phyloP scores from a whole-genome alignment of 2,888 invertebrate genomes.

The Rhagonycha lutea region DNA sequence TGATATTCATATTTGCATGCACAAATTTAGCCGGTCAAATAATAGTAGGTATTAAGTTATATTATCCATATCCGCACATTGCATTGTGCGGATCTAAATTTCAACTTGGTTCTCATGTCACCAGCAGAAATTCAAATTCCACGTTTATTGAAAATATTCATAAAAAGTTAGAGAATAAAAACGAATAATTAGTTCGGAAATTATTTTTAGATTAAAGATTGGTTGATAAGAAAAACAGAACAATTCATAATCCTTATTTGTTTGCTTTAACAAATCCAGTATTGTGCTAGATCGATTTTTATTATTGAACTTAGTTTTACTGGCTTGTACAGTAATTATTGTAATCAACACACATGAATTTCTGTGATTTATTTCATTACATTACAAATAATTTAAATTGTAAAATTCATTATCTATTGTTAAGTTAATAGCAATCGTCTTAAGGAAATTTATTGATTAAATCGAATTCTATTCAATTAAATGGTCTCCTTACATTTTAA shows the following conservation, averaged over 20 bases:
- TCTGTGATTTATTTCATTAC: background rate
- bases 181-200: background rate
- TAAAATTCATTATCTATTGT: background rate
- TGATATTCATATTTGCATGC: background rate
- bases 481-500: background rate
- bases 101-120: background rate
- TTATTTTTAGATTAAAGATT: background rate
- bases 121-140: background rate
- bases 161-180: background rate
- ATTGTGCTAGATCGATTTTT: background rate
- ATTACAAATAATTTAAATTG: background rate
- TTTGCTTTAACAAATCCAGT: background rate
- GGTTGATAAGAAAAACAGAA: background rate
- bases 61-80: too few relatives aligned
- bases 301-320: background rate
- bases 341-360: background rate
- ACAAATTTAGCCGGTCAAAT: background rate
- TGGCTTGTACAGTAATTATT: background rate
- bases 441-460: background rate
- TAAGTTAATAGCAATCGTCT: background rate
- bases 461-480: background rate
- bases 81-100: background rate
- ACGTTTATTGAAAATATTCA: background rate
- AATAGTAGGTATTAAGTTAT: too few relatives aligned
- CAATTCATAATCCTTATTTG: background rate